Conservation (phyloP, 2,888 invertebrate species). For the Limnephilus marmoratus region DNA sequence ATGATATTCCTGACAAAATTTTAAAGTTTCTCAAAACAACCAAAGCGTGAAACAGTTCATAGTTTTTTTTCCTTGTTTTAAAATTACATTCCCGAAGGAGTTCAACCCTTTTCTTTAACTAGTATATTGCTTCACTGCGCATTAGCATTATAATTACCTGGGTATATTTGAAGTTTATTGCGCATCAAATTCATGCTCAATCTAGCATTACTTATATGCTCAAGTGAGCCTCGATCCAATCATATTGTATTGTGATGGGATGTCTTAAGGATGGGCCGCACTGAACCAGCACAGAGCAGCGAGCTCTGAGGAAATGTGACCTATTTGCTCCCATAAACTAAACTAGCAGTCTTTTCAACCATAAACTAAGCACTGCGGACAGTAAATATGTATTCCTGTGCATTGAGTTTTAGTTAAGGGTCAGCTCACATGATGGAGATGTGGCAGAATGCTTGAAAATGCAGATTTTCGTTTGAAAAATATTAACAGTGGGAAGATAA, state of each 20-base stretch:
- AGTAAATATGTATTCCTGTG: not conserved
- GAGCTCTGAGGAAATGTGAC: conserved; percentile 61
- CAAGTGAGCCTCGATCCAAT: conserved; percentile 59
- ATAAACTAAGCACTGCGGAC: not conserved
- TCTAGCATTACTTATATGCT: conserved; percentile 62
- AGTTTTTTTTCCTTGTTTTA: conserved; percentile 2
- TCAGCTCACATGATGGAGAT: not conserved
- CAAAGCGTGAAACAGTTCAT: conserved; percentile 47
- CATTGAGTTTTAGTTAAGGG: not conserved
- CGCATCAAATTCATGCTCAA: conserved; percentile 57
- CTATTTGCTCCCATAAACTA: conserved; percentile 7
- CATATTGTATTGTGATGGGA: conserved; percentile 46
- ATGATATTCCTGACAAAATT: conserved; percentile 37
- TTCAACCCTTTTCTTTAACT: conserved; percentile 34
- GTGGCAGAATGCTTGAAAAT: too few species aligned
- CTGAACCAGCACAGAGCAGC: conserved; percentile 58
- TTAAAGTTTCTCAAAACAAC: conserved; percentile 27
- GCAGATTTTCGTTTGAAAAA: too few species aligned
- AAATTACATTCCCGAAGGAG: conserved; percentile 28
- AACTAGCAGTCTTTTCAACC: not conserved
- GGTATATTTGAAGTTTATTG: conserved; percentile 45
- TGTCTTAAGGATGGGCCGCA: conserved; percentile 59
- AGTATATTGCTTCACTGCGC: conserved; percentile 24
- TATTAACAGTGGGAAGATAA: too few species aligned
- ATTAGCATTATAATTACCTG: conserved; percentile 49